These are phyloP conservation scores for Distichodus sexfasciatus DNA, from an alignment of 2,797 vertebrate species.

Conservation along the genomic window DNA sequence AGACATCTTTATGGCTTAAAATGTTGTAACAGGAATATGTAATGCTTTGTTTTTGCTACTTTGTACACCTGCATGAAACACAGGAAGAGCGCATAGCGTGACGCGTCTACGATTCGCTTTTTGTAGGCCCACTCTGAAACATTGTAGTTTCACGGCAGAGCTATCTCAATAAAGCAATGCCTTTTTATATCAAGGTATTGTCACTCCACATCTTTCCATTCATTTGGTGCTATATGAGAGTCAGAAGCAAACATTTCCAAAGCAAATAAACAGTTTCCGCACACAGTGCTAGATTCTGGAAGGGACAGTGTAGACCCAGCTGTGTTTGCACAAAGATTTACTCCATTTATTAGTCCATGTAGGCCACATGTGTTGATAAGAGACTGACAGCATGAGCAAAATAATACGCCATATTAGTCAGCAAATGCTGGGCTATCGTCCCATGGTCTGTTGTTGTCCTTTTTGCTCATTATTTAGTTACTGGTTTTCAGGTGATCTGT, in stretches of 20 bases:
- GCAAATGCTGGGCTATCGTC: not conserved
- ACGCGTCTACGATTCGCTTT: too few species aligned
- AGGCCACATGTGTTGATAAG: not conserved
- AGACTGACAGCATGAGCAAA: not conserved
- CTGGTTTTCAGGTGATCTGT: too few species aligned
- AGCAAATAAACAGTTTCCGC: conserved; percentile 7
- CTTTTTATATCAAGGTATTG: not conserved
- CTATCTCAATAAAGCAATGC: not conserved
- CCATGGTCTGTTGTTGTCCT: not conserved
- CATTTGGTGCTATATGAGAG: not conserved
- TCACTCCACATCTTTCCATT: not conserved
- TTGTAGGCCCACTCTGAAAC: too few species aligned
- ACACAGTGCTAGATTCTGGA: not conserved
- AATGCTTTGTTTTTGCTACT: too few species aligned
- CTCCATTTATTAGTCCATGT: conserved; percentile 8
- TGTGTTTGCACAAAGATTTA: conserved; percentile 48
- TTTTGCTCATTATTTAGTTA: conserved; percentile 1
- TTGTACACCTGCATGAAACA: too few species aligned
- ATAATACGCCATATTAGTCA: not conserved
- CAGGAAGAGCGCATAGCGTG: too few species aligned
- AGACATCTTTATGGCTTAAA: too few species aligned
- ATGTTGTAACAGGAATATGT: too few species aligned
- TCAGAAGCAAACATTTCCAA: conserved; percentile 4
- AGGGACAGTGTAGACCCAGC: conserved; percentile 26
- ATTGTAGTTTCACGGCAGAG: too few species aligned